phyloP scores from a whole-genome alignment of 2,797 vertebrate genomes.

The Tenualosa ilisha region DNA sequence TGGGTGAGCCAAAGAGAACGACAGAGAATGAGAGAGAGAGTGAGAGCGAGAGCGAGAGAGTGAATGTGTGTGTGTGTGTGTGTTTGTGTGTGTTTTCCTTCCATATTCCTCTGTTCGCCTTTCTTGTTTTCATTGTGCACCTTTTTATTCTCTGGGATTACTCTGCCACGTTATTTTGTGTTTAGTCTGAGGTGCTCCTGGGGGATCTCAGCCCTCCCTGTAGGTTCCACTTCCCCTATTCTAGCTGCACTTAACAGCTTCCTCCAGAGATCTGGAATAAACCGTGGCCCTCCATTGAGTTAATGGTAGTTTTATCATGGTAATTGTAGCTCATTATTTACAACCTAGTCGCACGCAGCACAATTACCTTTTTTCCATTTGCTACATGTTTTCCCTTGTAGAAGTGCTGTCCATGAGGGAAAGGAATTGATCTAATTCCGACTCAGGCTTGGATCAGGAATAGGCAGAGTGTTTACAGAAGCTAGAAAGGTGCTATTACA shows the following conservation, averaged over 20 bases:
- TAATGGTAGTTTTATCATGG: slow-evolving; percentile 44
- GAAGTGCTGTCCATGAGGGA: neutral
- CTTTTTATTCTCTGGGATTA: neutral
- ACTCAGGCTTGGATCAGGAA: neutral
- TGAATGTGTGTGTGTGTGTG: neutral
- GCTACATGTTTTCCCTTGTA: slow-evolving; percentile 21
- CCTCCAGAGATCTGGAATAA: slow-evolving; percentile 20
- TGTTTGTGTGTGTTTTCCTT: neutral
- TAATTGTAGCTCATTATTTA: slow-evolving; percentile 40
- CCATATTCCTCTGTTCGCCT: neutral
- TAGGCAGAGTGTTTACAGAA: neutral
- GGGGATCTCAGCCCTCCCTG: neutral
- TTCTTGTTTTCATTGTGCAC: neutral
- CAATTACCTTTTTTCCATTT: slow-evolving; percentile 31
- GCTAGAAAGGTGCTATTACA: slow-evolving; percentile 1
- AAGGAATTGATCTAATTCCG: slow-evolving; percentile 6
- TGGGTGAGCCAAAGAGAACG: neutral
- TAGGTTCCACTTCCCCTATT: neutral
- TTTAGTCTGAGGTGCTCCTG: neutral
- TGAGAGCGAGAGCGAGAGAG: neutral
- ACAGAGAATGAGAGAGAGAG: too few relatives aligned
- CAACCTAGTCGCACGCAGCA: slow-evolving; percentile 15
- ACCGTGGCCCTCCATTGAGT: slow-evolving; percentile 35
- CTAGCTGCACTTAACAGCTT: slow-evolving; percentile 15
- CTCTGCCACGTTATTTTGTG: neutral